Base-by-base conservation (phyloP, 92 coral and sea anemone genomes). In the Pocillopora meandrina region DNA sequence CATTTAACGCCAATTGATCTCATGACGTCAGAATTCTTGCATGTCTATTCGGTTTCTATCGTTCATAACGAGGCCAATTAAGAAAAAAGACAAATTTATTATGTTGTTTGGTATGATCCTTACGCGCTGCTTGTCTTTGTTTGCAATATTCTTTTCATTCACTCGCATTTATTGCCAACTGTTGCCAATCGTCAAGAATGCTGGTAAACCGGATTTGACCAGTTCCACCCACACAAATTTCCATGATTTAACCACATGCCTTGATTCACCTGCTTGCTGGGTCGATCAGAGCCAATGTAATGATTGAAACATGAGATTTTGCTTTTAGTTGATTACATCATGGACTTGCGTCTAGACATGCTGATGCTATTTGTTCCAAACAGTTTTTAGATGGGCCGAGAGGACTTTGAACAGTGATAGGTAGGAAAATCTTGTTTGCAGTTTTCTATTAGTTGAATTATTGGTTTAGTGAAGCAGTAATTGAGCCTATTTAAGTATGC, bases 1-100 rank as follows among this genome's bases (percentile, higher is more conserved):
- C 3, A 35, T 67, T 55, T 55, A 10, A 49, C 55, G 31, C 65
- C 57, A 12, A 56, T 26, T 23, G 67, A 18, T 13, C 33, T 34
- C 55, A 80, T 80, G 67, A 80, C 84, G 75, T 80, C 74, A 80
- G 64, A 35, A 19, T 59, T 26, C 69, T 56, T 31, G 55, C 62
- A 80, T 68, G 21, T 52, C 10, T 59, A 61, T 31, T 35, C 61
- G n/a, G 15, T 23, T 21, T 9, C 3, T 52, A 33, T 34, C 74
- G 31, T 21, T 56, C 58, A 69, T 7, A 69, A 19, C 13, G 8
- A 15, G 74, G 16, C 16, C 19, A 35, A 70, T 31, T 12, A 19
- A 55, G 26, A 20, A 10, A 74, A 55, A 2, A 11, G 61, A 19
- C 33, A 3, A 61, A 1, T 56, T n/a, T n/a, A 56, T 2, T 47